A percentile compares a stretch with the other conserved stretches of the same genome.
phyloP scores from a whole-genome alignment of 92 coral and sea anemone species.

The Palythoa heliodiscus region DNA sequence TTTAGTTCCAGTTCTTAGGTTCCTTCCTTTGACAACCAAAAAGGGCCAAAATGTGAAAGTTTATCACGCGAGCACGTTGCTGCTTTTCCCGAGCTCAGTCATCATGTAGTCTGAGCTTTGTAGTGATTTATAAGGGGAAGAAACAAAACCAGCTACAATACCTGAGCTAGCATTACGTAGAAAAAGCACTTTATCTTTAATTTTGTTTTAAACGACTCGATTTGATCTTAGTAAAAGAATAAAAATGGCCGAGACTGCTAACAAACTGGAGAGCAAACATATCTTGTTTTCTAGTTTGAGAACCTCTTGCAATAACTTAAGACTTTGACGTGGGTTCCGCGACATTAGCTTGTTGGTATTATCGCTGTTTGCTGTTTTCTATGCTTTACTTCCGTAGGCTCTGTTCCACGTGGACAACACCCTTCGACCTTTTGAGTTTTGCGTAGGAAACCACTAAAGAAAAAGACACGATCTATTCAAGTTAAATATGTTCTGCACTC shows the following conservation, averaged over 20 bases:
- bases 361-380: background rate
- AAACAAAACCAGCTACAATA: background rate
- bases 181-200: background rate
- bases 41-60: background rate
- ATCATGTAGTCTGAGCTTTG: background rate
- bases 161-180: background rate
- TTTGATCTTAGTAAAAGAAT: background rate
- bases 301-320: background rate
- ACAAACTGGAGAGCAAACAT: background rate
- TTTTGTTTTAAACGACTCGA: background rate
- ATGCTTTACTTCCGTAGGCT: slow-evolving; percentile 32
- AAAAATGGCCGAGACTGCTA: background rate
- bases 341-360: background rate
- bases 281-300: background rate
- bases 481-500: background rate
- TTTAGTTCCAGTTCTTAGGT: background rate
- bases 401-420: slow-evolving; percentile 7
- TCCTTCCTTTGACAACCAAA: background rate
- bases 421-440: slow-evolving; percentile 27
- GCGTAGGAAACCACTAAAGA: slow-evolving; percentile 24
- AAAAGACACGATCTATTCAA: background rate
- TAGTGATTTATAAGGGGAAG: background rate
- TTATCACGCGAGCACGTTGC: background rate
- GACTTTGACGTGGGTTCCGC: slow-evolving; percentile 3
- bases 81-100: background rate